These are phyloP conservation scores for Tachina fera DNA, from an alignment of 2,888 invertebrate genomes.

Conservation along the genomic window DNA sequence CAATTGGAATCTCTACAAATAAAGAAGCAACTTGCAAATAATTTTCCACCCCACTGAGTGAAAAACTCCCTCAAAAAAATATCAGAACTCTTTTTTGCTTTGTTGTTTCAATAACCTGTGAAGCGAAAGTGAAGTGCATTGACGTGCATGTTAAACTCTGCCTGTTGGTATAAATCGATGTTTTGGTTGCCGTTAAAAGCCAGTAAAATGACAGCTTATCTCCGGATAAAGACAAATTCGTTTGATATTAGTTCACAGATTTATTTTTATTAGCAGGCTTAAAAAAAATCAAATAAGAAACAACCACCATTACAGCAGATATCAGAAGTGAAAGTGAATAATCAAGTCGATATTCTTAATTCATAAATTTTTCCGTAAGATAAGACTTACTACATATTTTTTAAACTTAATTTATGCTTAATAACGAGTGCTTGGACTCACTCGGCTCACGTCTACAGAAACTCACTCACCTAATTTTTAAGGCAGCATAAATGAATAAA, in stretches of 20 bases:
- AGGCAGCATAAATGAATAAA: no score
- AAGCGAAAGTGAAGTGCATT: slow-evolving; percentile 59
- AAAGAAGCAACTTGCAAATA: slow-evolving; percentile 57
- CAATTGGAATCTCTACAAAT: slow-evolving; percentile 60
- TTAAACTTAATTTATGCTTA: no score
- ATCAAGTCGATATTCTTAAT: no score
- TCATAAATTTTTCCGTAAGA: no score
- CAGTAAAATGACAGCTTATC: slow-evolving; percentile 78
- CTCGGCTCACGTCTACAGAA: no score
- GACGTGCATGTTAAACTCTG: slow-evolving; percentile 42
- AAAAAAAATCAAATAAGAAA: slow-evolving; percentile 37
- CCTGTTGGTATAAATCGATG: slow-evolving; percentile 61
- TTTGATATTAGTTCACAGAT: slow-evolving; percentile 81
- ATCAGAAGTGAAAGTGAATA: neutral
- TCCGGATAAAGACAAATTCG: slow-evolving; percentile 81
- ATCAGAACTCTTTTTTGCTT: neutral
- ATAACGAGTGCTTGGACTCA: no score
- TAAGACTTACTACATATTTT: no score
- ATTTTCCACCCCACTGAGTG: slow-evolving; percentile 63
- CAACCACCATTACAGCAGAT: slow-evolving; percentile 34
- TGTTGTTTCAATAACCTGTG: slow-evolving; percentile 45
- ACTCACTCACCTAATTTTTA: no score
- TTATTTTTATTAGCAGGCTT: slow-evolving; percentile 78
- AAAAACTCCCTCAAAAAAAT: slow-evolving; percentile 31
- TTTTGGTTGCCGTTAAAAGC: slow-evolving; percentile 74